phyloP scores from a whole-genome alignment of 2,113 vertebrate species.

The Kryptolebias marmoratus region DNA sequence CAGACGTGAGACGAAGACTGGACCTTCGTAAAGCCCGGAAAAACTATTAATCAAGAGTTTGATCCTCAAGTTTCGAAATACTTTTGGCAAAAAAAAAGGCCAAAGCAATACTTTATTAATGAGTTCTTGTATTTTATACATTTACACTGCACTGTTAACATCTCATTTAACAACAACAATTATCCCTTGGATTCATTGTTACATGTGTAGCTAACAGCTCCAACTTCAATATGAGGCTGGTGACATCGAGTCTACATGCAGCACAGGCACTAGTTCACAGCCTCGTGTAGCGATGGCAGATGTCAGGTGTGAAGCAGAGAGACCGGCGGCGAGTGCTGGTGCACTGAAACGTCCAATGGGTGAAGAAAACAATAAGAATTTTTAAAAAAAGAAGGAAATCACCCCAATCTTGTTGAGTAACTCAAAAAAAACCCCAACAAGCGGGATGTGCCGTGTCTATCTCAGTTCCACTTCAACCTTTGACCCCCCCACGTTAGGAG shows the following conservation, averaged over 20 bases:
- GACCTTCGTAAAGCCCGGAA: not conserved
- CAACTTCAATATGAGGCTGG: slow-evolving; percentile 81
- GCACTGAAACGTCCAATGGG: slow-evolving; percentile 9
- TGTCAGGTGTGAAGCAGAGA: slow-evolving; percentile 6
- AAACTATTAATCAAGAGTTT: not conserved
- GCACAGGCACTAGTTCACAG: slow-evolving; percentile 52
- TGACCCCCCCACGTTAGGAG: slow-evolving; percentile 24
- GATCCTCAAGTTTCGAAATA: not conserved
- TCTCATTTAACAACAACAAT: slow-evolving; percentile 39
- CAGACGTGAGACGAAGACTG: not conserved
- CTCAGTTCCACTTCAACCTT: slow-evolving; percentile 17
- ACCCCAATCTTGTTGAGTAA: slow-evolving; percentile 40
- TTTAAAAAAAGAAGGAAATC: not conserved
- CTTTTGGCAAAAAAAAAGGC: slow-evolving; percentile 24
- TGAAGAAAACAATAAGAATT: not conserved
- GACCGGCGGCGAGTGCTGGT: not conserved
- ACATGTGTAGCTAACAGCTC: slow-evolving; percentile 46
- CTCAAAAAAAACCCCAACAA: slow-evolving; percentile 45
- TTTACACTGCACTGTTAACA: slow-evolving; percentile 55
- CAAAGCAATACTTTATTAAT: slow-evolving; percentile 73
- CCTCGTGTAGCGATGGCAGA: slow-evolving; percentile 47
- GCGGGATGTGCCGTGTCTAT: slow-evolving; percentile 32
- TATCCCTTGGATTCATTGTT: slow-evolving; percentile 44
- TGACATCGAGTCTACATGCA: slow-evolving; percentile 64
- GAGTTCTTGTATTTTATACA: slow-evolving; percentile 57